Base-by-base conservation (phyloP, 1,140 invertebrate genomes). In the Triops cancriformis region DNA sequence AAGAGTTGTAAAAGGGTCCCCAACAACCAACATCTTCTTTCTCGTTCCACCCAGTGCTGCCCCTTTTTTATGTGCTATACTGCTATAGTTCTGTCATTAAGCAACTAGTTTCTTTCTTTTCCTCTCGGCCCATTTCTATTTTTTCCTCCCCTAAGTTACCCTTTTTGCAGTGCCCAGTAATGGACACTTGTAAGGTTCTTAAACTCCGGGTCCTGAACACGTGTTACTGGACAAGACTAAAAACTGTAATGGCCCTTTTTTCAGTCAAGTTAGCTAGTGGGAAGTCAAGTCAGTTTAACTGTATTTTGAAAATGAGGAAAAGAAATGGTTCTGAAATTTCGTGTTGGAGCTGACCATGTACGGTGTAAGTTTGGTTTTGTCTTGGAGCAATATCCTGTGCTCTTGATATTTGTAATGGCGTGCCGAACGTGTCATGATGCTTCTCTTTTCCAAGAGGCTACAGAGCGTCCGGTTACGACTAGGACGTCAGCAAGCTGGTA, bases 401-500 rank as follows among this genome's bases (percentile, higher is more conserved):
- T 37, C 51, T 23, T 64, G 51, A 64, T 64, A 64, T 64, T 64
- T 64, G 10, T 64, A 64, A 64, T 64, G 23, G 51, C 51, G n/a
- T 64, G 51, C 51, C 51, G 18, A 64, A 64, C 51, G 51, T 64
- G 51, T 64, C 51, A 64, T 64, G 51, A 64, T 64, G 51, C 51
- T 64, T 64, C 51, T 64, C 51, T 64, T 64, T 64, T 23, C 51
- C 14, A 64, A 23, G 23, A 23, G 51, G 51, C 51, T 23, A 37
- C 31, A 7, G 31, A 64, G 51, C n/a, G 51, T 64, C 51, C 51
- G 51, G 51, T 64, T 64, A 64, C 51, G 51, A 64, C 2, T 64
- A 64, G 51, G 51, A 64, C 51, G 51, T 64, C 51, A 64, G 51
- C 51, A 64, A 64, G 51, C 51, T 64, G 51, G 51, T 64, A 64